These are phyloP conservation scores for Hydractinia symbiolongicarpus DNA, from an alignment of 30 jellyfish, hydroid and myxozoan species.

Conservation along the genomic window DNA sequence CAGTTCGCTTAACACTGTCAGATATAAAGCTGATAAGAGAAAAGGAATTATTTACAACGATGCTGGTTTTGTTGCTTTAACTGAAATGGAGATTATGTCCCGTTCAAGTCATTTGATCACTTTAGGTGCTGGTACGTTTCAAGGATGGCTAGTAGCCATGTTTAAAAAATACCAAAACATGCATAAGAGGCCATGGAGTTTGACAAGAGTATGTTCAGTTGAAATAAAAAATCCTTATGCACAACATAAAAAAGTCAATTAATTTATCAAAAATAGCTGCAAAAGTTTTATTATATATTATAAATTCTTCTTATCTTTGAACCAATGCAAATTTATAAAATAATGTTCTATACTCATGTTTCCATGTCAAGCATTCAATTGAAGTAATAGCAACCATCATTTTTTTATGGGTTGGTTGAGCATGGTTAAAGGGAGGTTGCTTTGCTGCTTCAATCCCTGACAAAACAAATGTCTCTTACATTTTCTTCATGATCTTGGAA, in stretches of 20 bases:
- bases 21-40: constrained; percentile 44
- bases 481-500: no score
- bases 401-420: no score
- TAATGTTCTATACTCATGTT: no score
- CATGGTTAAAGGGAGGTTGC: no score
- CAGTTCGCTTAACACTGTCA: constrained; percentile 33
- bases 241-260: background rate
- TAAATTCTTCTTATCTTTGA: no score
- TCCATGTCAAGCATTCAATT: no score
- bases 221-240: constrained; percentile 37
- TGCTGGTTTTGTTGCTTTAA: constrained; percentile 89
- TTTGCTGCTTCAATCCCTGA: no score
- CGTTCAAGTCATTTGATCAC: constrained; percentile 69
- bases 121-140: constrained; percentile 94
- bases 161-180: constrained; percentile 35
- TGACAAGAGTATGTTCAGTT: constrained; percentile 66
- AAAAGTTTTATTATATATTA: no score
- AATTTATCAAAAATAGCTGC: no score
- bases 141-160: constrained; percentile 74
- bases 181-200: constrained; percentile 48
- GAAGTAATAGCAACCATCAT: no score
- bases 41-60: constrained; percentile 78
- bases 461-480: no score
- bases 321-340: no score
- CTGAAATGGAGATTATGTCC: constrained; percentile 62